Conservation (phyloP, 2,888 invertebrate species). For the Drosophila merina region DNA sequence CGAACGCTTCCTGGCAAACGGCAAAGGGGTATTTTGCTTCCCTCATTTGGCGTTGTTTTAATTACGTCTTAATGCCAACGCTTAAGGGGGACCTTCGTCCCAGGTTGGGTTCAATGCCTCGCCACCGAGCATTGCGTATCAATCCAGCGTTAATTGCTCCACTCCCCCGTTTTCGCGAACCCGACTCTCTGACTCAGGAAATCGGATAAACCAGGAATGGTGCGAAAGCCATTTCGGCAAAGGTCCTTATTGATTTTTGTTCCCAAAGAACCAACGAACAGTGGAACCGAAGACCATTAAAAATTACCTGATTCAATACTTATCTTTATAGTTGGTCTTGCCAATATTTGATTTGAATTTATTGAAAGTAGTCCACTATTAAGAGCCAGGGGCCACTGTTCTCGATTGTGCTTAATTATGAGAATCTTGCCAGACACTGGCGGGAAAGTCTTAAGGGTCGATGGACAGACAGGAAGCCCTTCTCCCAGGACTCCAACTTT, state of each 20-base stretch:
- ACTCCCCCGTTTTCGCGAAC: constrained; percentile 6
- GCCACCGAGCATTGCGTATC: constrained; percentile 62
- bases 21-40: constrained; percentile 38
- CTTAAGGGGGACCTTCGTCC: constrained; percentile 46
- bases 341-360: background rate
- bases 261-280: constrained; percentile 22
- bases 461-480: constrained; percentile 19
- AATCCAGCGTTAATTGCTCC: constrained; percentile 75
- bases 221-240: constrained; percentile 66
- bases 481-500: constrained; percentile 3
- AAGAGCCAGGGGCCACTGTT: constrained; percentile 14
- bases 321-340: background rate
- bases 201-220: constrained; percentile 66
- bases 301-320: constrained; percentile 10
- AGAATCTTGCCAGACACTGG: constrained; percentile 64
- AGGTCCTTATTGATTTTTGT: constrained; percentile 71
- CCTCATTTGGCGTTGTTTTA: constrained; percentile 72
- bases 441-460: constrained; percentile 32
- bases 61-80: constrained; percentile 76
- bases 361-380: too few relatives aligned
- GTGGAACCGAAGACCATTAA: constrained; percentile 10
- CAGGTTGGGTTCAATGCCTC: constrained; percentile 66
- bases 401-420: constrained; percentile 66
- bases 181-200: constrained; percentile 12
- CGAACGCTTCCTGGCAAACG: background rate